These are phyloP conservation scores for Polyommatus iphigenia DNA, from an alignment of 2,888 invertebrate genomes.

Conservation along the genomic window DNA sequence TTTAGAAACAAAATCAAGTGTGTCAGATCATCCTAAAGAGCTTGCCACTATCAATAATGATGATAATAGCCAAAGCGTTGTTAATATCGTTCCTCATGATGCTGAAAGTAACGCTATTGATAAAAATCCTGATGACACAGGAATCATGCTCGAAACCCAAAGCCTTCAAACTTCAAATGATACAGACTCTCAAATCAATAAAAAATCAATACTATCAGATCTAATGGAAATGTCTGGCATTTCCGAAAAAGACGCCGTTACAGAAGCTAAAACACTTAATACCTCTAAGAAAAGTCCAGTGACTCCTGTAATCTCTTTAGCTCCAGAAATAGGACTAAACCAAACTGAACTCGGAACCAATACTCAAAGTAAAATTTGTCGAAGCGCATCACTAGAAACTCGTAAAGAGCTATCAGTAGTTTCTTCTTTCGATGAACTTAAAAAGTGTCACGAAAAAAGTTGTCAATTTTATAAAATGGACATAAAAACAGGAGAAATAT, in stretches of 20 bases:
- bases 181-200: conserved; percentile 7
- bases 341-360: not conserved
- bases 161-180: not conserved
- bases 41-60: not conserved
- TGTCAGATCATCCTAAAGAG: not conserved
- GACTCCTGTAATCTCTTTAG: conserved; percentile 3
- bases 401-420: conserved; percentile 46
- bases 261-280: conserved; percentile 13
- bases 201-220: conserved; percentile 64
- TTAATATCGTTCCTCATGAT: not conserved
- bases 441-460: conserved; percentile 54
- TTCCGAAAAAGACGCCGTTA: conserved; percentile 56
- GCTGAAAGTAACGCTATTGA: not conserved
- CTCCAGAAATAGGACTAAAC: not conserved
- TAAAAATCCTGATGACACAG: not conserved
- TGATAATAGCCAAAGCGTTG: not conserved
- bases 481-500: conserved; percentile 52
- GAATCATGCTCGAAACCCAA: not conserved
- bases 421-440: conserved; percentile 58
- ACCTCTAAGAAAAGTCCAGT: not conserved
- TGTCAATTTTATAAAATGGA: conserved; percentile 64
- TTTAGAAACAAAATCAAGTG: not conserved
- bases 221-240: conserved; percentile 77
- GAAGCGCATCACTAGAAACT: conserved; percentile 33
- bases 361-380: conserved; percentile 1